Evolutionary conservation across 2,797 vertebrate genomes (phyloP).

Genomic region (Erithacus rubecula): DNA sequence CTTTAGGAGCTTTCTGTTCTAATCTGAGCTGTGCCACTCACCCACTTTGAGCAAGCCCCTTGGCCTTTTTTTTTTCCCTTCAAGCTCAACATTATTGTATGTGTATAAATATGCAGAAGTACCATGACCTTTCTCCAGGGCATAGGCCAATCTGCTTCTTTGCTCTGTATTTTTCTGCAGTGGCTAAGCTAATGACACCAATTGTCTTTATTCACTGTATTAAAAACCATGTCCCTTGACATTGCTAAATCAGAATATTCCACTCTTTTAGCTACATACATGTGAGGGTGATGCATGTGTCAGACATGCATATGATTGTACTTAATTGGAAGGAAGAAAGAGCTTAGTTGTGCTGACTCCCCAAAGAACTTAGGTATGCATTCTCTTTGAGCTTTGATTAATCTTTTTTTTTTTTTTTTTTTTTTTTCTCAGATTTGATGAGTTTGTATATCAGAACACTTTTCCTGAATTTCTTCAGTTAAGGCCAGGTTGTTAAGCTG

Average conservation of each 20-base stretch:
- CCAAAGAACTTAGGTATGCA: not conserved
- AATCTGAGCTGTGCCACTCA: slow-evolving; percentile 48
- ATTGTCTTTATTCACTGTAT: not conserved
- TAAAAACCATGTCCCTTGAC: not conserved
- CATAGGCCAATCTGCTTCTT: not conserved
- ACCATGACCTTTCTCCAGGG: not conserved
- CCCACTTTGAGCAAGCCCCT: not conserved
- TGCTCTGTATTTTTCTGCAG: not conserved
- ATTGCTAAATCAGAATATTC: not conserved
- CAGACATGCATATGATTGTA: slow-evolving; percentile 3
- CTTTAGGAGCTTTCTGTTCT: slow-evolving; percentile 54
- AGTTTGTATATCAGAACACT: not conserved
- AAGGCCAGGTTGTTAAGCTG: rapidly evolving
- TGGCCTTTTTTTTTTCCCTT: slow-evolving; percentile 3
- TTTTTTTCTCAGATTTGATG: not conserved
- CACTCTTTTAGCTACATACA: not conserved
- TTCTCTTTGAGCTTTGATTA: slow-evolving; percentile 1
- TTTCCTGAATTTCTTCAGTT: not conserved
- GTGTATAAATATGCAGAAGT: not conserved
- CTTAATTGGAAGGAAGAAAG: slow-evolving; percentile 11
- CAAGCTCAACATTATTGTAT: not conserved
- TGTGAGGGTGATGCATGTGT: not conserved
- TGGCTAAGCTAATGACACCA: not conserved
- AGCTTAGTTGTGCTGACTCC: not conserved
- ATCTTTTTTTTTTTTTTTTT: not conserved